Conservation (phyloP, 1,140 invertebrate species). For the Camponotus vicinus region DNA sequence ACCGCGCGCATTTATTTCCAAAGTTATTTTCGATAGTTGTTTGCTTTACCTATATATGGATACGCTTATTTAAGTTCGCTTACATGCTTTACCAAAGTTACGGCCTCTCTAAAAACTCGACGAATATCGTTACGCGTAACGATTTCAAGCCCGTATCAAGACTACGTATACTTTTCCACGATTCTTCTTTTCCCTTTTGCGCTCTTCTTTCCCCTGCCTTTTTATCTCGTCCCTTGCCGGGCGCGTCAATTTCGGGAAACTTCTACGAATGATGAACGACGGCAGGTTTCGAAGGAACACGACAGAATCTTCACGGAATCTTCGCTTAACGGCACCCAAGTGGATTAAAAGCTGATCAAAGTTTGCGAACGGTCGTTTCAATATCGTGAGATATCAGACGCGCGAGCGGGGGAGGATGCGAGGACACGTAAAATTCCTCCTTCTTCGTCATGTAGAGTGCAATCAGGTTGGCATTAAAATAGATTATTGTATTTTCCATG, state of each 20-base stretch:
- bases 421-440: conserved; percentile 27
- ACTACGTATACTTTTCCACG: conserved; percentile 47
- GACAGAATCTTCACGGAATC: conserved; percentile 54
- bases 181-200: neutral
- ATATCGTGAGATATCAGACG: conserved; percentile 72
- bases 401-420: conserved; percentile 52
- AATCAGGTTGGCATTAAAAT: conserved; percentile 37
- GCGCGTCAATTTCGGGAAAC: conserved; percentile 68
- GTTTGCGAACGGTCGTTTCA: conserved; percentile 84
- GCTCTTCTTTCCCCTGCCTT: neutral
- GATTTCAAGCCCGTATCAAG: conserved; percentile 56
- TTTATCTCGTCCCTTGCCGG: conserved; percentile 39
- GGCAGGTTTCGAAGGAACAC: conserved; percentile 33
- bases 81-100: conserved; percentile 66
- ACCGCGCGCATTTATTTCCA: conserved; percentile 21
- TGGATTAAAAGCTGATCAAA: conserved; percentile 85
- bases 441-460: conserved; percentile 11
- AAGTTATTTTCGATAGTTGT: conserved; percentile 66
- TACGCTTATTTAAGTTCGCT: conserved; percentile 65
- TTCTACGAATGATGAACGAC: conserved; percentile 61
- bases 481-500: conserved; percentile 39
- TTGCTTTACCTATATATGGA: conserved; percentile 24
- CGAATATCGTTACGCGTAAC: conserved; percentile 71
- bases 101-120: conserved; percentile 69
- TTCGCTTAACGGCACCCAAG: conserved; percentile 68